Conservation (phyloP, 37 sponge, comb jelly and placozoan genomes). For the Amphimedon queenslandica region DNA sequence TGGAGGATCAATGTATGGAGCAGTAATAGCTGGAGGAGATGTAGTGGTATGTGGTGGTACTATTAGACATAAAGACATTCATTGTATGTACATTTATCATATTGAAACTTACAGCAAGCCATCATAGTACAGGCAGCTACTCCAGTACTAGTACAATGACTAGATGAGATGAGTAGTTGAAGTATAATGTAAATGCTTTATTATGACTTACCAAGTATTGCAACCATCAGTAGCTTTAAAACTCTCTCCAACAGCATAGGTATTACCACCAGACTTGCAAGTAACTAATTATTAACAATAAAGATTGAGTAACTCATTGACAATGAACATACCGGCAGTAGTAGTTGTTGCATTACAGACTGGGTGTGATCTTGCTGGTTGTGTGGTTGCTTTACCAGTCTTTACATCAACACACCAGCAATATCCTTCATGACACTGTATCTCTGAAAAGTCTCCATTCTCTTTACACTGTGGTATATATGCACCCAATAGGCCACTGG, state of each 20-base stretch:
- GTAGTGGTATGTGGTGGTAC: neutral
- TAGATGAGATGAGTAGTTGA: too few relatives aligned
- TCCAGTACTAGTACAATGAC: too few relatives aligned
- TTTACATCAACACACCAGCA: conserved; percentile 58
- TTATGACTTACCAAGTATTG: too few relatives aligned
- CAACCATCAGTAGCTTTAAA: too few relatives aligned
- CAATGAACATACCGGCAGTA: neutral
- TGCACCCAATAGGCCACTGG: conserved; percentile 4
- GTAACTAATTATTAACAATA: too few relatives aligned
- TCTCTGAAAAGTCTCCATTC: conserved; percentile 35
- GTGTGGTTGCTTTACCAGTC: conserved; percentile 25
- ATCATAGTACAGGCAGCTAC: too few relatives aligned
- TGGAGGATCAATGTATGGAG: neutral
- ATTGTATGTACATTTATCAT: neutral
- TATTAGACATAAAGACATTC: neutral
- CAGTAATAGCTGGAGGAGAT: neutral
- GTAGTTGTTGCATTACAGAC: conserved; percentile 7
- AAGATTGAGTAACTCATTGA: neutral
- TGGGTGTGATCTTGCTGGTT: conserved; percentile 1
- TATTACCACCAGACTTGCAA: too few relatives aligned
- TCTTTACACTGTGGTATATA: conserved; percentile 40
- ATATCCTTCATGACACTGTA: conserved; percentile 48
- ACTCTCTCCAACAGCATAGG: too few relatives aligned
- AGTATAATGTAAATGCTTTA: too few relatives aligned
- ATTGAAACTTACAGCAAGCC: too few relatives aligned